Evolutionary conservation across 1,140 invertebrate genomes (phyloP), one percentile per base, ranked within the genome.

Genomic region (Calycopis cecrops): DNA sequence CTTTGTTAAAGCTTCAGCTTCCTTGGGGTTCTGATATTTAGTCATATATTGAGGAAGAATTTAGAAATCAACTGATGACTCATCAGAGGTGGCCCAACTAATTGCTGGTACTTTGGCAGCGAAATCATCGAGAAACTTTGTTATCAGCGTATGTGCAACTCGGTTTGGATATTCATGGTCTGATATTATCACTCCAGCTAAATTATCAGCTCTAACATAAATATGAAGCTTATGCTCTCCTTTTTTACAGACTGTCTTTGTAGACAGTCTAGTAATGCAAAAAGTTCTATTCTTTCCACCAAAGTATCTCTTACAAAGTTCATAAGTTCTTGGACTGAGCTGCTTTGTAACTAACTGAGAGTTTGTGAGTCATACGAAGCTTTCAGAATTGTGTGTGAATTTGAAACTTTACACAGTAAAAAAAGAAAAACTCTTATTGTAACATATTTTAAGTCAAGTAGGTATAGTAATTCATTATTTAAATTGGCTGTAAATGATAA

Each of bases 141-240:
- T 97, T 9, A 99, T 91, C 35, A 99, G 88, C 21, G 97, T 98
- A 71, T 99, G 98, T 0, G 97, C 96, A 0, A 99, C 98, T 84
- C 98, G 91, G 62, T 94, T 89, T 18, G 97, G 98, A 88, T 99
- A 99, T 79, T 99, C 99, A 76, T 98, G 95, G 87, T 99, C 98
- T 1, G 97, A 97, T 65, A 99, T 96, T 1, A 99, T 89, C 38
- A 99, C 96, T 11, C 95, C 97, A 49, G 95, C 92, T 49, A 99
- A 88, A 79, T 94, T 95, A 79, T 99, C 98, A 14, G 91, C 91
- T 73, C 97, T 90, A 0, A 98, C 96, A 89, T 97, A 99, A 0
- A 98, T 96, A 89, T 99, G 98, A 76, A 98, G 97, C 91, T 98
- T 94, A 75, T 99, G 99, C 69, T 99, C 97, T 86, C 93, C 93